Evolutionary conservation across 1,140 invertebrate genomes (phyloP).

Genomic region (Asbolus verrucosus): DNA sequence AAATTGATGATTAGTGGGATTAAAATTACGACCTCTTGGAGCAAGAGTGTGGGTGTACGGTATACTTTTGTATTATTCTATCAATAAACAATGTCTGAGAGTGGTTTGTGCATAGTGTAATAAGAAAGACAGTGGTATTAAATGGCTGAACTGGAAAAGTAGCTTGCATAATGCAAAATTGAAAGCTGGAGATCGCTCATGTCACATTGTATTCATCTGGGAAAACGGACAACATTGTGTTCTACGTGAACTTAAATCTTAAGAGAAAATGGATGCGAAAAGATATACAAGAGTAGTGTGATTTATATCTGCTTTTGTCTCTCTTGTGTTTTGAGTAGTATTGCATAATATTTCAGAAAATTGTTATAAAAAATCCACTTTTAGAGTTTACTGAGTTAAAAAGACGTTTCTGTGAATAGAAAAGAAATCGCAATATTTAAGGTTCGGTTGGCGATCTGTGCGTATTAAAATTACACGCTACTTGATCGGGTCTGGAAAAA

Average conservation of each 20-base stretch:
- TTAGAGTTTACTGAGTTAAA: background rate
- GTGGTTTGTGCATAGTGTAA: too few species aligned
- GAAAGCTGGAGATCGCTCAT: conserved; percentile 2
- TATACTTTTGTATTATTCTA: too few species aligned
- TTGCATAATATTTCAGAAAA: background rate
- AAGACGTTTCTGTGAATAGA: background rate
- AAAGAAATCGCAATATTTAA: background rate
- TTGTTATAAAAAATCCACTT: background rate
- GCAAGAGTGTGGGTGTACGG: too few species aligned
- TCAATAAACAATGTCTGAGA: too few species aligned
- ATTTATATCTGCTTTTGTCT: conserved; percentile 21
- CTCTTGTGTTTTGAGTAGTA: background rate
- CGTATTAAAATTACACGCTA: conserved; percentile 1
- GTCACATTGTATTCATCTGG: background rate
- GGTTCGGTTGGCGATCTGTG: background rate
- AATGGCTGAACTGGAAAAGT: too few species aligned
- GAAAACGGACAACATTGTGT: conserved; percentile 19
- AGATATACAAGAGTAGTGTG: conserved; percentile 15
- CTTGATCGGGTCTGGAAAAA: conserved; percentile 1
- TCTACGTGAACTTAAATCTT: conserved; percentile 26
- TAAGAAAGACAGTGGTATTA: too few species aligned
- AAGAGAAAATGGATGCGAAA: conserved; percentile 5
- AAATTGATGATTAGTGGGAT: too few species aligned
- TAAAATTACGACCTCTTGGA: too few species aligned
- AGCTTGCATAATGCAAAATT: conserved; percentile 7